These are phyloP conservation scores for Edolisoma coerulescens DNA, from an alignment of 2,113 vertebrate species.

Conservation along the genomic window DNA sequence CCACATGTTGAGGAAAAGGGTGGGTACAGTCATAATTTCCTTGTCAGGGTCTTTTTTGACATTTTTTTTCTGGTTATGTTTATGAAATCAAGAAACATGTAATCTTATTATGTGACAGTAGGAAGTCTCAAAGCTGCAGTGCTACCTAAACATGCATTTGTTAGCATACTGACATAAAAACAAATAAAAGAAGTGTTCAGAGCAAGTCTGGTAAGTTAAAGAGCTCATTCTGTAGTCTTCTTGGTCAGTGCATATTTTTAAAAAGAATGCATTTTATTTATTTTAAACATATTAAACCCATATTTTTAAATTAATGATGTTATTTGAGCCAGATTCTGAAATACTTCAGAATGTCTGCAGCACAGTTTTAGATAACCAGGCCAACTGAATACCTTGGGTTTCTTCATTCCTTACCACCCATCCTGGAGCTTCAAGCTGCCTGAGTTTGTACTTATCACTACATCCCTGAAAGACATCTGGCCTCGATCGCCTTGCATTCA, in stretches of 20 bases:
- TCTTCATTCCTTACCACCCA: not conserved
- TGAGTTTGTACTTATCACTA: not conserved
- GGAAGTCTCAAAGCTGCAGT: not conserved
- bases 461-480: not conserved
- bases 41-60: accelerated
- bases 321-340: not conserved
- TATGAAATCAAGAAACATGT: not conserved
- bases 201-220: not conserved
- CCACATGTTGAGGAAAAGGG: not conserved
- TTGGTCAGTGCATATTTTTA: not conserved
- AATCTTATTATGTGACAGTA: not conserved
- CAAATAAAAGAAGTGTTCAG: not conserved
- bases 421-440: not conserved
- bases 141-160: not conserved
- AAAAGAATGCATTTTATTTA: not conserved
- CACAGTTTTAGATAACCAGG: not conserved
- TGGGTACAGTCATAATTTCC: not conserved
- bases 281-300: not conserved
- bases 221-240: not conserved
- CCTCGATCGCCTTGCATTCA: not conserved
- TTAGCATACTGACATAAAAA: not conserved
- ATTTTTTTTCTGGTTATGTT: not conserved
- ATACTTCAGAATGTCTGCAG: not conserved
- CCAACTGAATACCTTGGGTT: not conserved
- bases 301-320: not conserved